These are phyloP conservation scores for Caenorhabditis briggsae DNA, from an alignment of 1,140 invertebrate genomes.

Conservation along the genomic window DNA sequence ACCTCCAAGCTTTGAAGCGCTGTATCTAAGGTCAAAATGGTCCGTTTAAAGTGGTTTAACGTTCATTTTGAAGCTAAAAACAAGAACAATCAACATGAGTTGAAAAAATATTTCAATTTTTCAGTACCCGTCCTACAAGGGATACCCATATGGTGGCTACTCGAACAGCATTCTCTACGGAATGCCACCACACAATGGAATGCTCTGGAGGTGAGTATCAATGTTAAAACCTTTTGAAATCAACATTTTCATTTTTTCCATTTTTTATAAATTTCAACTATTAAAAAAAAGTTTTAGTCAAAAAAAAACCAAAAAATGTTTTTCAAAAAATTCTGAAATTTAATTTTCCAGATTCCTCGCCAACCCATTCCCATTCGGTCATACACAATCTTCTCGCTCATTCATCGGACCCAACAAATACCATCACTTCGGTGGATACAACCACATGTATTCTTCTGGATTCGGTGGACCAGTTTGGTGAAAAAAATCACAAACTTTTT, in stretches of 20 bases:
- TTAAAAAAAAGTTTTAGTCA: no score
- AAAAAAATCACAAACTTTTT: not conserved
- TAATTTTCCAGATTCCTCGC: conserved; percentile 60
- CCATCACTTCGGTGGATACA: conserved; percentile 64
- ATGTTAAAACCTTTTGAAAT: no score
- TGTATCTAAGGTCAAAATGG: no score
- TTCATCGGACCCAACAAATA: conserved; percentile 68
- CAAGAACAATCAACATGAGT: not conserved
- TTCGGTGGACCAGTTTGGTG: conserved; percentile 57
- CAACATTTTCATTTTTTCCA: no score
- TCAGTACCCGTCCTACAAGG: conserved; percentile 40
- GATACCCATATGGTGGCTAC: conserved; percentile 53
- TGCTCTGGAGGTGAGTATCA: conserved; percentile 61
- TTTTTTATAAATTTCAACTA: no score
- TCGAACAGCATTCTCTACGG: conserved; percentile 62
- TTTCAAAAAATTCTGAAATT: no score
- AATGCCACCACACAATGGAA: conserved; percentile 64
- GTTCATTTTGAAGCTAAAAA: not conserved
- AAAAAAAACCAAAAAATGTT: no score
- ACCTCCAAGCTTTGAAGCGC: no score
- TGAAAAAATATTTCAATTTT: not conserved
- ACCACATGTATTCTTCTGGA: conserved; percentile 55
- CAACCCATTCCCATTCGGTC: conserved; percentile 58
- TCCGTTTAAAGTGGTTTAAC: no score
- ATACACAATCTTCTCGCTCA: conserved; percentile 16